Evolutionary conservation across 1,140 invertebrate species (phyloP).

Genomic region (Aphelenchoides avenae): DNA sequence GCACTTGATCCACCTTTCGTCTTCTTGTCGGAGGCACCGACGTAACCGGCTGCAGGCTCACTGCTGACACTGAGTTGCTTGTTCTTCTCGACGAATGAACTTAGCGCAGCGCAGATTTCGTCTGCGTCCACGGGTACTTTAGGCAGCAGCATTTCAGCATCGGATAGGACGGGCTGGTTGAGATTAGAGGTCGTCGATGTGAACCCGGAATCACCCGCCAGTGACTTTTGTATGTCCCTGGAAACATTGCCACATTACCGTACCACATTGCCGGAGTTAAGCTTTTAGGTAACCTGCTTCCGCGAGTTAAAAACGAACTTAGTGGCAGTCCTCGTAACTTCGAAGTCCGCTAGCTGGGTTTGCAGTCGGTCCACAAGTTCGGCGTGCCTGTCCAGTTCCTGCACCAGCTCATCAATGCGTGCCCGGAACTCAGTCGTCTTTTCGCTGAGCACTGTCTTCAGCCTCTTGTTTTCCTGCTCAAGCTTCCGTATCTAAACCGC

Average conservation of each 20-base stretch:
- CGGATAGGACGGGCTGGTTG: neutral
- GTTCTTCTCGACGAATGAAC: slow-evolving; percentile 37
- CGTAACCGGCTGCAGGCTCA: too few species aligned
- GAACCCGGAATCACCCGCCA: too few species aligned
- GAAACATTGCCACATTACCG: slow-evolving; percentile 9
- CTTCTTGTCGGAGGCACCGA: too few species aligned
- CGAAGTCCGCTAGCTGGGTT: slow-evolving; percentile 27
- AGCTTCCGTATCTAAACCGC: slow-evolving; percentile 31
- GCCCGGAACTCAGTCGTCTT: slow-evolving; percentile 24
- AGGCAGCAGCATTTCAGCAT: slow-evolving; percentile 18
- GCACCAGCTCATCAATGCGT: slow-evolving; percentile 26
- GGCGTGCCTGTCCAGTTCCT: slow-evolving; percentile 37
- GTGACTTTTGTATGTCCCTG: neutral
- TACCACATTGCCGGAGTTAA: neutral
- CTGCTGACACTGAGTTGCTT: too few species aligned
- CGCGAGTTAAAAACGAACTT: too few species aligned
- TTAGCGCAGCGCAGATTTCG: slow-evolving; percentile 43
- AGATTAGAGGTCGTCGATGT: neutral
- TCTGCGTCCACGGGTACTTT: slow-evolving; percentile 25
- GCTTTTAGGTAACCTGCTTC: neutral
- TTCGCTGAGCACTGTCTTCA: slow-evolving; percentile 18
- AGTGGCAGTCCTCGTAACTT: slow-evolving; percentile 5
- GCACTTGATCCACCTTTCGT: slow-evolving; percentile 18
- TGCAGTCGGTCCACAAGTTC: slow-evolving; percentile 36
- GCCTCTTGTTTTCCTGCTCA: slow-evolving; percentile 36